Base-by-base conservation (phyloP, 92 coral and sea anemone genomes). In the Parazoanthus atlanticus region DNA sequence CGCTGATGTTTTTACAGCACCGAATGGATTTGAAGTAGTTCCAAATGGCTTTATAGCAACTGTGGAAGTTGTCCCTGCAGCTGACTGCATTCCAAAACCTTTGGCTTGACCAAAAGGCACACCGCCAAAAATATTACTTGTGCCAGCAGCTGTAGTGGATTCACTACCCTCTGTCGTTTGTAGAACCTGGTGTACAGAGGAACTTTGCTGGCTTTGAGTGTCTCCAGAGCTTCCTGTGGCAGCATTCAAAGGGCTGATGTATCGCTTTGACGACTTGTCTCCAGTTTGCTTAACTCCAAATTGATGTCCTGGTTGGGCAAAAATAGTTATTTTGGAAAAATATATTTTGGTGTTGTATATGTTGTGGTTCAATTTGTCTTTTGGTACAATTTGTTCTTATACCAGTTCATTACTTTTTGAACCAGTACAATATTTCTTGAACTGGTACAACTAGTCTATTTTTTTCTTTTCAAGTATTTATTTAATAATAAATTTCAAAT, bases 201-300 rank as follows among this genome's bases (percentile, higher is more conserved):
- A 17, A 40, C 40, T 7, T 29, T 83, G 76, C 34, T 38, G 86
- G 76, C 5, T 26, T 25, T 2, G 65, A 67, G 76, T 67, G 23
- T 38, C 33, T 43, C 66, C 87, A 38, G 78, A 17, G 26, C 26
- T 71, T 15, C 25, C 43, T 5, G 58, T 32, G 0, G 31, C 86
- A 43, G 54, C 38, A 43, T 52, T 52, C 65, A 84, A 72, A 84
- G 87, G 87, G 34, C 87, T 84, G 41, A 84, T 71, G 38, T 69
- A 84, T 5, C 78, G 87, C n/a, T 84, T 70, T 65, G 32, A 10
- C 13, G 26, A 12, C 61, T 82, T 82, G 9, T 82, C 86, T 25
- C 54, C 52, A 61, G 75, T 8, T 10, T 8, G 47, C 70, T 54
- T 17, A 80, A n/a, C 70, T 29, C 67, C 23, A 80, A 58, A 80